Evolutionary conservation across 2,888 invertebrate species (phyloP).

Genomic region (Fissipunctia ypsillon): DNA sequence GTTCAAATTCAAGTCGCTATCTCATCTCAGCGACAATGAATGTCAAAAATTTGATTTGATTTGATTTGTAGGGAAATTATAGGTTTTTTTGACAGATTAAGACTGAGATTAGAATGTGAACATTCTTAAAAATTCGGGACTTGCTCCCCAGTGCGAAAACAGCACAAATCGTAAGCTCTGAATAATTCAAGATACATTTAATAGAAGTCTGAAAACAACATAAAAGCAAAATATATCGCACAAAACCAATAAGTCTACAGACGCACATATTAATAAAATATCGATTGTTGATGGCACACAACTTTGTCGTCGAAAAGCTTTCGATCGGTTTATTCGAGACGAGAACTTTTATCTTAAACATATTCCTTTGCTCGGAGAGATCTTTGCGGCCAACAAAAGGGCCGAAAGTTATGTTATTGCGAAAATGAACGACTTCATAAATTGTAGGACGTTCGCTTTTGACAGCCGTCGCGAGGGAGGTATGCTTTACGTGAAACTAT

Average conservation of each 20-base stretch:
- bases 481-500: constrained; percentile 75
- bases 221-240: constrained; percentile 24
- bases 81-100: no score
- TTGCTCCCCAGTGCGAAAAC: neutral
- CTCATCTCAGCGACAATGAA: no score
- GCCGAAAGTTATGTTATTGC: constrained; percentile 81
- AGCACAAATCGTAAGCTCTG: neutral
- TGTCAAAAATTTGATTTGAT: no score
- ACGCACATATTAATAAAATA: constrained; percentile 58
- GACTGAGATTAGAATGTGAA: no score
- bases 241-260: constrained; percentile 39
- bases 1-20: no score
- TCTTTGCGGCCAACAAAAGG: constrained; percentile 73
- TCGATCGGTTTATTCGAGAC: constrained; percentile 55
- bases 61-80: no score
- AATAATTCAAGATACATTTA: constrained; percentile 11
- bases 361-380: constrained; percentile 64
- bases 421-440: constrained; percentile 79
- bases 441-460: constrained; percentile 76
- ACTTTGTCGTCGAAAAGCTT: constrained; percentile 53
- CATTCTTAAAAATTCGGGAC: no score
- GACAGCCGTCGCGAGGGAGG: constrained; percentile 71
- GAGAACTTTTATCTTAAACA: constrained; percentile 61
- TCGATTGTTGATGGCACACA: constrained; percentile 57
- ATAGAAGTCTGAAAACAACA: constrained; percentile 15